Evolutionary conservation across 2,888 invertebrate species (phyloP).

Genomic region (Acrobasis consociella): DNA sequence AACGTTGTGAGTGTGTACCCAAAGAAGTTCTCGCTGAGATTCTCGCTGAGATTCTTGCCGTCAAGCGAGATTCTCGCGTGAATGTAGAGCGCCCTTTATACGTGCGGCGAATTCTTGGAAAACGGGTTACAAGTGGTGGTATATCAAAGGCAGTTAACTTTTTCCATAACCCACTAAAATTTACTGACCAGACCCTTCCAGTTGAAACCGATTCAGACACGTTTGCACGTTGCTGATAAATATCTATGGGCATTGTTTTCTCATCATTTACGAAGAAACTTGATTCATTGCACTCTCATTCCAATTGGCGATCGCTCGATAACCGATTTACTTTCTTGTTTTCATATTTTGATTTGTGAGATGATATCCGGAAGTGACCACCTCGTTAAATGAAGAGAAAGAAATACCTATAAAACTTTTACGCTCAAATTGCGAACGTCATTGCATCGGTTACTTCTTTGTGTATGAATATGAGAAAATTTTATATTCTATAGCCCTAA

Average conservation of each 20-base stretch:
- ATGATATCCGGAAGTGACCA: slow-evolving; percentile 35
- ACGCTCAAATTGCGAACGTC: not conserved
- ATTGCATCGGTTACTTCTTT: not conserved
- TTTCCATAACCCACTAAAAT: slow-evolving; percentile 41
- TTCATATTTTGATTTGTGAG: slow-evolving; percentile 40
- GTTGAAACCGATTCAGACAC: slow-evolving; percentile 44
- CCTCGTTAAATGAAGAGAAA: slow-evolving; percentile 10
- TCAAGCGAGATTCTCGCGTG: too few relatives aligned
- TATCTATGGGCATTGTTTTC: slow-evolving; percentile 55
- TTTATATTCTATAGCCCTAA: slow-evolving; percentile 17
- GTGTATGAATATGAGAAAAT: slow-evolving; percentile 13
- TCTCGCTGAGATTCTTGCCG: too few relatives aligned
- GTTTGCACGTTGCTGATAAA: slow-evolving; percentile 53
- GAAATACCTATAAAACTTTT: slow-evolving; percentile 1
- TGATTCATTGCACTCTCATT: slow-evolving; percentile 52
- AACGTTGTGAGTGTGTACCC: too few relatives aligned
- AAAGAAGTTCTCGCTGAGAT: too few relatives aligned
- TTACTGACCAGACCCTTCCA: slow-evolving; percentile 37
- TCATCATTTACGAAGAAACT: slow-evolving; percentile 49
- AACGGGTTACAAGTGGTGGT: slow-evolving; percentile 38
- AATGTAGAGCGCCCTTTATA: too few relatives aligned
- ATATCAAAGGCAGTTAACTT: slow-evolving; percentile 39
- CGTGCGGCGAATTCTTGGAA: slow-evolving; percentile 36
- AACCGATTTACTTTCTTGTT: slow-evolving; percentile 54
- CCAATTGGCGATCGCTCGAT: slow-evolving; percentile 47